phyloP scores from a whole-genome alignment of 2,797 vertebrate species.

The Pseudocheirus occidentalis region DNA sequence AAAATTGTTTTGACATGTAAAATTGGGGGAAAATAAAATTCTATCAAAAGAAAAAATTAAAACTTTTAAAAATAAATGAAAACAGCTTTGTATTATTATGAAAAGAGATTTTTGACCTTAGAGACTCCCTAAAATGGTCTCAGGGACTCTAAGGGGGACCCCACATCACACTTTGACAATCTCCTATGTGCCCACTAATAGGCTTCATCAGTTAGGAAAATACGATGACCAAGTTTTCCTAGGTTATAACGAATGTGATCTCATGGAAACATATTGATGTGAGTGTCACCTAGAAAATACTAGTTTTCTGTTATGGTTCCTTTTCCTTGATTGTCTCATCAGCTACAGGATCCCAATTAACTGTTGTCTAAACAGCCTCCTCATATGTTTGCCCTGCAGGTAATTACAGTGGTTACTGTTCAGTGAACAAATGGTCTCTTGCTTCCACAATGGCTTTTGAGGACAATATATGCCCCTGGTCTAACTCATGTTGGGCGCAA shows the following conservation, averaged over 20 bases:
- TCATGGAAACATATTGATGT: conserved; percentile 43
- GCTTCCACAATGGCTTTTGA: conserved; percentile 78
- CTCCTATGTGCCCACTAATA: background rate
- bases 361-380: conserved; percentile 74
- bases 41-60: too few relatives aligned
- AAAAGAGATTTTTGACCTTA: background rate
- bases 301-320: conserved; percentile 63
- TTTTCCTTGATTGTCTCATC: conserved; percentile 52
- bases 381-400: conserved; percentile 83
- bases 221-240: conserved; percentile 16
- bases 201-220: conserved; percentile 49
- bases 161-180: background rate
- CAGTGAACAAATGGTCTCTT: conserved; percentile 82
- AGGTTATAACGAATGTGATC: background rate
- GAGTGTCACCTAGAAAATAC: conserved; percentile 67
- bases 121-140: background rate
- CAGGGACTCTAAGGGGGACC: background rate
- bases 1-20: background rate
- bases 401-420: conserved; percentile 81
- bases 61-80: background rate
- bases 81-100: background rate
- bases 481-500: conserved; percentile 81
- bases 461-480: conserved; percentile 81
- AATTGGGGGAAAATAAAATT: too few relatives aligned
- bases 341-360: conserved; percentile 79